phyloP scores from a whole-genome alignment of 1,140 invertebrate genomes.

The Diabrotica virgifera region DNA sequence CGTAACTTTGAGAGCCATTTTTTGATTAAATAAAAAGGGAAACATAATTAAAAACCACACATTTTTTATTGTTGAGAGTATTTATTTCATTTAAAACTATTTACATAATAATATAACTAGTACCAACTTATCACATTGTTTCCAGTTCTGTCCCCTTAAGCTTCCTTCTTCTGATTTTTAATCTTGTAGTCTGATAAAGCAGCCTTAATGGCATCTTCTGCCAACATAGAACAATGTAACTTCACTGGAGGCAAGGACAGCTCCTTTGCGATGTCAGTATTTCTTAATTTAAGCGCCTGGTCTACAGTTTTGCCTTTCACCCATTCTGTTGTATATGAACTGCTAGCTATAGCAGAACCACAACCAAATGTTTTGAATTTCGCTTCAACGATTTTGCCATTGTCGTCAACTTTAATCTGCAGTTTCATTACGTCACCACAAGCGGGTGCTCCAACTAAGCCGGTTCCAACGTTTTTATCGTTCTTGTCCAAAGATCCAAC shows the following conservation, averaged over 20 bases:
- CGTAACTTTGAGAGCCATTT: conserved; percentile 44
- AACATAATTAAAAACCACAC: too few species aligned
- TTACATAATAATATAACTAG: neutral
- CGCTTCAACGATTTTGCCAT: conserved; percentile 97
- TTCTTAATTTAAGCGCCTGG: conserved; percentile 90
- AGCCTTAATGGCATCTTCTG: conserved; percentile 99
- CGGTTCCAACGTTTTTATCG: conserved; percentile 92
- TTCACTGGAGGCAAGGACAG: conserved; percentile 96
- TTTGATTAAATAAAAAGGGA: neutral
- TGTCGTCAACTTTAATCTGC: conserved; percentile 92
- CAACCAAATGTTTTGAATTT: conserved; percentile 99
- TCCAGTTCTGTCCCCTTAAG: neutral
- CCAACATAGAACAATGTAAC: conserved; percentile 99
- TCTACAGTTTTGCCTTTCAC: conserved; percentile 97
- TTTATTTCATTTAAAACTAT: too few species aligned
- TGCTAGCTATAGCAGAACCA: conserved; percentile 98
- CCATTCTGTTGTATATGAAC: conserved; percentile 99
- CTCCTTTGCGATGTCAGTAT: conserved; percentile 98
- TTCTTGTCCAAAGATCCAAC: conserved; percentile 95
- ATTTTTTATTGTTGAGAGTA: too few species aligned
- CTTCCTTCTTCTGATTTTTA: conserved; percentile 64
- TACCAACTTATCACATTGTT: conserved; percentile 12
- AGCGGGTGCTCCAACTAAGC: conserved; percentile 96
- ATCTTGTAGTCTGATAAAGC: conserved; percentile 95
- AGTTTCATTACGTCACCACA: conserved; percentile 99